Conservation (phyloP, 2,888 invertebrate genomes). For the Julus scanicus region DNA sequence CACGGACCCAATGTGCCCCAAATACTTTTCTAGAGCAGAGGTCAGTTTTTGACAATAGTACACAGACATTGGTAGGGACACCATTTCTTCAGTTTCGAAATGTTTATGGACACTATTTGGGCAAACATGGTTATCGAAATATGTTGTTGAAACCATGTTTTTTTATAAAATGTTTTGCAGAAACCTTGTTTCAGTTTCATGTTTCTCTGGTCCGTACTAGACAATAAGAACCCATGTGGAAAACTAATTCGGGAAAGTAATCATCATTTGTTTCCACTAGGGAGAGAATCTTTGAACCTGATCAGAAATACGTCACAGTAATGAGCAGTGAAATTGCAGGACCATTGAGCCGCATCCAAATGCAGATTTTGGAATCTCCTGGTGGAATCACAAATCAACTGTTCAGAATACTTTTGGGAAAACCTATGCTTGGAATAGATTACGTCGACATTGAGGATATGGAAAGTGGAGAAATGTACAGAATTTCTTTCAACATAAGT, state of each 20-base stretch:
- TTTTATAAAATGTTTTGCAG: no score
- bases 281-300: conserved; percentile 76
- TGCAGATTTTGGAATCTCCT: conserved; percentile 30
- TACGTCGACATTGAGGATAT: conserved; percentile 46
- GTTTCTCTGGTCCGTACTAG: no score
- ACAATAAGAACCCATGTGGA: no score
- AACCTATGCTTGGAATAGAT: conserved; percentile 18
- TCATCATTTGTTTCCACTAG: conserved; percentile 60
- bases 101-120: no score
- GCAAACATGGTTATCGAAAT: no score
- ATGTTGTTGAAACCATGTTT: background rate
- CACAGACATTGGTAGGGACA: no score
- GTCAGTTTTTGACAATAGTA: no score
- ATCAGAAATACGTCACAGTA: conserved; percentile 75
- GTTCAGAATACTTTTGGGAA: conserved; percentile 37
- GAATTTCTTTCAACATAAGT: background rate
- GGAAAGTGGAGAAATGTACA: conserved; percentile 51
- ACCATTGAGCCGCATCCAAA: conserved; percentile 26
- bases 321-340: conserved; percentile 65
- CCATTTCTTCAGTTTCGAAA: no score
- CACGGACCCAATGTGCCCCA: no score
- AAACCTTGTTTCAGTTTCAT: no score
- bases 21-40: no score
- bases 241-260: background rate
- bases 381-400: conserved; percentile 5